Evolutionary conservation across 1,140 invertebrate species (phyloP).

Genomic region (Drosophila oshimai): DNA sequence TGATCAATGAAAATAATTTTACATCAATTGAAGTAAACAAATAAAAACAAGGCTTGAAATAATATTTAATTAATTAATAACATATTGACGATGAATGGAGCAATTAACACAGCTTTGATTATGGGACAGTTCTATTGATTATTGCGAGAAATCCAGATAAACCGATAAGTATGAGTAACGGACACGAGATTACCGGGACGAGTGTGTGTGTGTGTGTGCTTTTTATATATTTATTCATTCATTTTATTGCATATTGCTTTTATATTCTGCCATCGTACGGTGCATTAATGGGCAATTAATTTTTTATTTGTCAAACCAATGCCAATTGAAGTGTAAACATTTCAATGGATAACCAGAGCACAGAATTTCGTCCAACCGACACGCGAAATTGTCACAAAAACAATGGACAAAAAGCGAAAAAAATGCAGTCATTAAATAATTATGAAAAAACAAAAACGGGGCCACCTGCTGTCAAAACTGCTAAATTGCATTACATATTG

Average conservation of each 20-base stretch:
- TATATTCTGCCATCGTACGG: constrained; percentile 30
- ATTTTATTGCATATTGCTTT: constrained; percentile 45
- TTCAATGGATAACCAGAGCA: constrained; percentile 50
- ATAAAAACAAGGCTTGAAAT: constrained; percentile 39
- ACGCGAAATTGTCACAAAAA: constrained; percentile 45
- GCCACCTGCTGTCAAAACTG: neutral
- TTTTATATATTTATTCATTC: constrained; percentile 24
- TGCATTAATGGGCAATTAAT: constrained; percentile 77
- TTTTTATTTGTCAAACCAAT: constrained; percentile 51
- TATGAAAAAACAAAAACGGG: constrained; percentile 35
- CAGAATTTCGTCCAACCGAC: constrained; percentile 10
- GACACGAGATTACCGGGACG: neutral
- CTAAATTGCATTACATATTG: constrained; percentile 68
- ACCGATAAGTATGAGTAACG: constrained; percentile 34
- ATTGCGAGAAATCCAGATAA: constrained; percentile 22
- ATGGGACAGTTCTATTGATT: constrained; percentile 39
- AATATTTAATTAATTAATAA: constrained; percentile 69
- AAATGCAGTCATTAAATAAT: constrained; percentile 64
- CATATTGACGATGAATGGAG: constrained; percentile 62
- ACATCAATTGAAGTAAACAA: constrained; percentile 9
- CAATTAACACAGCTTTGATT: constrained; percentile 74
- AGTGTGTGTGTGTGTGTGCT: neutral
- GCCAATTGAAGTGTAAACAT: constrained; percentile 75
- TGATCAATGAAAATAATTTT: constrained; percentile 40
- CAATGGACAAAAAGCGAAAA: constrained; percentile 30